These are phyloP conservation scores for Neosilurus mollespiculum DNA, from an alignment of 2,797 vertebrate species.

Conservation along the genomic window DNA sequence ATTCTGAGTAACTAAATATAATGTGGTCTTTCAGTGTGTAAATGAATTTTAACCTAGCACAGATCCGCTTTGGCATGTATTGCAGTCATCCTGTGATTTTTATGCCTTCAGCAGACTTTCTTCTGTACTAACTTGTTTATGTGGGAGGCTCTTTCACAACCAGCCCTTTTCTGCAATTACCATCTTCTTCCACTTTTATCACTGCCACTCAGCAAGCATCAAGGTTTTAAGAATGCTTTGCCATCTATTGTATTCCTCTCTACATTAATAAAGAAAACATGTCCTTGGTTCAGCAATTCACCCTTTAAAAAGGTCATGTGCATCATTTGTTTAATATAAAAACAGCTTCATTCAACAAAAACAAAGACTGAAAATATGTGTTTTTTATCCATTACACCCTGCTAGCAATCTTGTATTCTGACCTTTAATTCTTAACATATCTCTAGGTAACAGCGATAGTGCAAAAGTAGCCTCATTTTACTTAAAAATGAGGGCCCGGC, in stretches of 20 bases:
- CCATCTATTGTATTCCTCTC: not conserved
- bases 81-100: constrained; percentile 1
- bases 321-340: not conserved
- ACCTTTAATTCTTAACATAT: not conserved
- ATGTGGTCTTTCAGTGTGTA: not conserved
- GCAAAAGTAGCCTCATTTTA: not conserved
- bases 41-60: not conserved
- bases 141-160: constrained; percentile 57
- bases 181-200: constrained; percentile 68
- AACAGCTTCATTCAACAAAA: not conserved
- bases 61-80: not conserved
- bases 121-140: not conserved
- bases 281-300: not conserved
- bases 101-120: not conserved
- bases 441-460: no score
- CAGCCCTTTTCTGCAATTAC: constrained; percentile 64
- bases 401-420: not conserved
- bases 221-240: not conserved
- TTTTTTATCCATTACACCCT: not conserved
- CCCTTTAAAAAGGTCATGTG: not conserved
- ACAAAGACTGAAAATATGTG: not conserved
- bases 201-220: not conserved
- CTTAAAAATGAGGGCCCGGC: not conserved
- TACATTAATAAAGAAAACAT: not conserved
- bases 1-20: not conserved